Conservation (phyloP, 2,888 invertebrate species). For the Nineta flava region DNA sequence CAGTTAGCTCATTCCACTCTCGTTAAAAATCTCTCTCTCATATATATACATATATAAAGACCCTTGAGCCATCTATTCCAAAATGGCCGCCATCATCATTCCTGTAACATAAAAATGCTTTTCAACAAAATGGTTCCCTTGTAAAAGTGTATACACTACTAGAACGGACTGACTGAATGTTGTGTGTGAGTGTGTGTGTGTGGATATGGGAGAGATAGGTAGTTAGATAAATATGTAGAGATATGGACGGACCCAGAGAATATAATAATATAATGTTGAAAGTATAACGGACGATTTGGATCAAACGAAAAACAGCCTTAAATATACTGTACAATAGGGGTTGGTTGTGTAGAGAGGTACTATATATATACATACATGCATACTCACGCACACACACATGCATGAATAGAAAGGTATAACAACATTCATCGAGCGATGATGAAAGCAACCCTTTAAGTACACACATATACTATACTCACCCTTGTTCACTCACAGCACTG, state of each 20-base stretch:
- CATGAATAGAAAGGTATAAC: not conserved
- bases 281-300: not conserved
- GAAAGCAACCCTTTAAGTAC: not conserved
- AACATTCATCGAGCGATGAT: not conserved
- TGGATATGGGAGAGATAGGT: too few species aligned
- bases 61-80: constrained; percentile 4
- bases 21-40: not conserved
- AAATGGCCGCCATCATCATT: constrained; percentile 4
- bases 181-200: too few species aligned
- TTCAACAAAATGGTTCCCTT: constrained; percentile 7
- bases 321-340: not conserved
- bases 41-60: not conserved
- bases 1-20: not conserved
- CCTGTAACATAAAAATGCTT: constrained; percentile 5
- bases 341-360: not conserved
- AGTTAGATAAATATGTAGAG: too few species aligned
- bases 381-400: not conserved
- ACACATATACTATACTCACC: not conserved
- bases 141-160: constrained; percentile 1
- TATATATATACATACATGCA: not conserved
- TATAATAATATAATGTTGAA: too few species aligned
- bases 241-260: too few species aligned
- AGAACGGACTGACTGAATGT: not conserved
- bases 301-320: not conserved
- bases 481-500: not conserved